Base-by-base conservation (phyloP, 2,888 invertebrate species). In the Acleris holmiana region DNA sequence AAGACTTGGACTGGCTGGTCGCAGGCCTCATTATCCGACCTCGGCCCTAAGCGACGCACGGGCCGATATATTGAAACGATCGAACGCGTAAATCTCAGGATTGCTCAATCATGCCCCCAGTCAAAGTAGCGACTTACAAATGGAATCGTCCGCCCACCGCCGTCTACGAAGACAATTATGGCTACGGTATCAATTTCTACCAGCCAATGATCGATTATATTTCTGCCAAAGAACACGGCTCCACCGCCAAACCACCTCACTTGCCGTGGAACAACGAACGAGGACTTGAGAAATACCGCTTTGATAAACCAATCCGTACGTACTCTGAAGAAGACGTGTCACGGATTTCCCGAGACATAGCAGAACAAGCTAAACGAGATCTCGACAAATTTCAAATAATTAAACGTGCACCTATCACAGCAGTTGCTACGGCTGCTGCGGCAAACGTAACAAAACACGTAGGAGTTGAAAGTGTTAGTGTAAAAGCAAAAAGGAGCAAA, bases 171-270 rank as follows among this genome's bases (percentile, higher is more conserved):
- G 95, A 95, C 85, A 97, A 97, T 88, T 97, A 97, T 88, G 96
- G 96, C 72, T 96, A 95, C 84, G 96, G 96, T 58, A 96, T 97
- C 78, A 96, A 97, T 89, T 96, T 94, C 86, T 97, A 97, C 88
- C 96, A 97, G 84, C 97, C 97, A 55, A 97, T 97, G 97, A 95
- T 97, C 77, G 96, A 97, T 86, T 97, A 96, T 80, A 94, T 97
- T 74, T 95, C 95, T 79, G 94, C 94, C 50, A 96, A 95, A 88
- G 94, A 94, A 72, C 91, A 85, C 60, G 93, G 91, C 60, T 73
- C 83, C 18, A 65, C 77, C 18, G 74, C 80, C 0, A 85, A 86
- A 55, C 93, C 93, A 41, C 95, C 97, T 71, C 96, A 96, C 86
- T 89, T 97, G 71, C 96, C 96, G 65, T 95, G 95, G 95, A 93